These are phyloP conservation scores for Mustela lutreola DNA, from an alignment of 2,113 vertebrate species.

Conservation along the genomic window DNA sequence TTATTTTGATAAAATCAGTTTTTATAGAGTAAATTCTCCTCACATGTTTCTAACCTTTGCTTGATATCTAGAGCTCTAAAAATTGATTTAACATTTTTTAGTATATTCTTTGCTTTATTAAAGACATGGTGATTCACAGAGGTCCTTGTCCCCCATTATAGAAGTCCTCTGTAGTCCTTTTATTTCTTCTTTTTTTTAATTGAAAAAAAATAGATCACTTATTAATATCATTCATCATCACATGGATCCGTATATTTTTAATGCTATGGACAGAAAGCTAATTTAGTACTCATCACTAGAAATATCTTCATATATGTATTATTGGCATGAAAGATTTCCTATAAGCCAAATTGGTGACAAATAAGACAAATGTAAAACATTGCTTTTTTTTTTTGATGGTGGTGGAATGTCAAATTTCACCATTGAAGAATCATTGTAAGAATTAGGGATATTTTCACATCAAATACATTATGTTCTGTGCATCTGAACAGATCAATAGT, in stretches of 20 bases:
- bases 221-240: background rate
- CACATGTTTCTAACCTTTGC: background rate
- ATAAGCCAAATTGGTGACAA: background rate
- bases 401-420: background rate
- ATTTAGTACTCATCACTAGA: background rate
- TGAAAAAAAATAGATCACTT: background rate
- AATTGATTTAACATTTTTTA: background rate
- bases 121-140: background rate
- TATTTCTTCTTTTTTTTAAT: background rate
- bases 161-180: background rate
- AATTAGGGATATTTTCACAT: background rate
- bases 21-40: background rate
- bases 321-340: background rate
- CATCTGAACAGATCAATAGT: background rate
- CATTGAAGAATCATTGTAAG: background rate
- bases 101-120: background rate
- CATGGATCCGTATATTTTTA: background rate
- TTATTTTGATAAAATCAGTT: background rate
- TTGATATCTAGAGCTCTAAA: background rate
- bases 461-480: background rate
- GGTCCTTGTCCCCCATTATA: too few species aligned
- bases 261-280: background rate
- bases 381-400: background rate
- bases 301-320: background rate
- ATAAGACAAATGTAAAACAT: background rate